Evolutionary conservation across 2,797 vertebrate genomes (phyloP).

Genomic region (Macroramphosus scolopax): DNA sequence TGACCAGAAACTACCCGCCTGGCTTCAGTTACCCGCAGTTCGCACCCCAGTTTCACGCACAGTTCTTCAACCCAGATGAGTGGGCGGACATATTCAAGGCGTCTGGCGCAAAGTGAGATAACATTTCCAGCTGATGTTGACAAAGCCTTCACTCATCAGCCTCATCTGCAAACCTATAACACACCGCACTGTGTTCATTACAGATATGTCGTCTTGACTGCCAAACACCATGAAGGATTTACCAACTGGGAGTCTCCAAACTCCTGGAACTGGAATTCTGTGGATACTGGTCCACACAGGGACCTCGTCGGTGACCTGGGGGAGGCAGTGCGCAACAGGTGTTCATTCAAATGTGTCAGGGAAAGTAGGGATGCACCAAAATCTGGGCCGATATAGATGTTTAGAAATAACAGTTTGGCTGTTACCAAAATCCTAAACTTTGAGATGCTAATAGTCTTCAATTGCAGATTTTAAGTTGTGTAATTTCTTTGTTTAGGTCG

Average conservation of each 20-base stretch:
- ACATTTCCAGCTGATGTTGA: neutral
- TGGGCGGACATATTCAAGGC: slow-evolving; percentile 87
- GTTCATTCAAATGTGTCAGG: neutral
- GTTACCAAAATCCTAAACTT: no score
- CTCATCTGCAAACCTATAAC: no score
- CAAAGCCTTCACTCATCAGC: neutral
- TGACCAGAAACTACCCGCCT: slow-evolving; percentile 85
- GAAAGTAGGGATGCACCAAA: no score
- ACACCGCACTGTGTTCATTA: neutral
- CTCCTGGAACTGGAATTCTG: slow-evolving; percentile 98
- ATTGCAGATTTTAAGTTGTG: no score
- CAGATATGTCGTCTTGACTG: slow-evolving; percentile 93
- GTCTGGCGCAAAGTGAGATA: slow-evolving; percentile 87
- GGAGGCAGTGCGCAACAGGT: slow-evolving; percentile 85
- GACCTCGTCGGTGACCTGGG: slow-evolving; percentile 91
- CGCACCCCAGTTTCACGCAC: slow-evolving; percentile 80
- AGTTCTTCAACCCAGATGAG: slow-evolving; percentile 82
- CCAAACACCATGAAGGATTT: slow-evolving; percentile 97
- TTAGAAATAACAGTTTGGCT: no score
- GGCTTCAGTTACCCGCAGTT: slow-evolving; percentile 87
- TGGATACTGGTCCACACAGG: slow-evolving; percentile 86
- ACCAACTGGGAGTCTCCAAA: slow-evolving; percentile 88
- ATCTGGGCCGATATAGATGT: no score
- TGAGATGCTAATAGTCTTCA: no score
- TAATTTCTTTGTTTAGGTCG: slow-evolving; percentile 70